Evolutionary conservation across 1,140 invertebrate species (phyloP), one percentile per base, ranked within the genome.

Genomic region (Nasonia giraulti): DNA sequence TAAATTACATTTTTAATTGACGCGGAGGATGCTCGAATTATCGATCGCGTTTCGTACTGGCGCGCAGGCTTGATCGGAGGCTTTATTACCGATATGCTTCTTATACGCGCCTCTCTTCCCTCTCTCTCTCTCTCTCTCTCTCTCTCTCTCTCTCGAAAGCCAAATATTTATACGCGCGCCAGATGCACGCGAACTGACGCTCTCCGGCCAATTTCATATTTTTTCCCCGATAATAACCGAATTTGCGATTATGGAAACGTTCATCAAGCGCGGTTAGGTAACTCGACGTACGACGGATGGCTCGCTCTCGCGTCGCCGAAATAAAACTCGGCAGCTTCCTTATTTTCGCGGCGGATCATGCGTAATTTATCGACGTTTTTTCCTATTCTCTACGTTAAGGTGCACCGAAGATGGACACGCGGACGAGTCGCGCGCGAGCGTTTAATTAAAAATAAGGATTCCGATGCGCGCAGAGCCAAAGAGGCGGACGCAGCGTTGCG

Each of bases 1-100:
- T 90, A 91, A 91, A 91, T 91, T 90, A 91, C 89, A 91, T 91
- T 91, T 91, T 92, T 91, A 91, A 91, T 91, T 90, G 88, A 90
- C 88, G 87, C 88, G 88, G 90, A 87, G 91, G 89, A 90, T 88
- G 90, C 89, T 88, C 90, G 89, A 90, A 91, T 91, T 90, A 91
- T 91, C 90, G 90, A 91, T 91, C 90, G 27, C 33, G 87, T 88
- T 86, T 87, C 82, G 20, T 12, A 17, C 31, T 23, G 3, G 3
- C 33, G 33, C 33, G 5, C 40, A 82, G 31, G 66, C 85, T 75
- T 50, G 80, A 86, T 82, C 85, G 74, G 47, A 68, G 17, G 69
- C 69, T 85, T 85, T 82, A 85, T 85, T 71, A 82, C 84, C 80
- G 80, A 80, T 85, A 55, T n/a, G 17, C 80, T 85, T 80, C 74